Percentiles rank a stretch among this genome's conserved stretches.
Evolutionary conservation across 2,113 vertebrate genomes (phyloP).

Genomic region (Muscicapa adusta): DNA sequence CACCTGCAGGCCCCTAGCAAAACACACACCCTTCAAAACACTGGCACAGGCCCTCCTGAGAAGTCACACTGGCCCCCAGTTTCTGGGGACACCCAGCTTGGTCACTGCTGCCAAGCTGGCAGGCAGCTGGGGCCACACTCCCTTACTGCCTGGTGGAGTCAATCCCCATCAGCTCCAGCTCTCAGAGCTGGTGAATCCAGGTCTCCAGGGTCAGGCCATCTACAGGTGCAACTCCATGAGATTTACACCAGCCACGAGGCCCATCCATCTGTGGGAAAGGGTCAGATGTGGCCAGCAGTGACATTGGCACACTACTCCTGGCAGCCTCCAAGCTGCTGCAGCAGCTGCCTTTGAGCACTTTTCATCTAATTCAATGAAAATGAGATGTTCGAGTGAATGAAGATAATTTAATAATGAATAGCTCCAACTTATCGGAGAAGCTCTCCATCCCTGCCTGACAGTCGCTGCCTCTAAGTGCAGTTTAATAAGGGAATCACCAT

Average conservation of each 20-base stretch:
- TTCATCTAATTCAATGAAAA: constrained; percentile 56
- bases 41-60: background rate
- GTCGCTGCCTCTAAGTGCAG: constrained; percentile 64
- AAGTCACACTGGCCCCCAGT: background rate
- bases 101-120: background rate
- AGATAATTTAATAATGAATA: constrained; percentile 70
- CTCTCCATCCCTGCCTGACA: constrained; percentile 58
- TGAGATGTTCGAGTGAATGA: constrained; percentile 59
- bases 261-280: background rate
- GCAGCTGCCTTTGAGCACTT: constrained; percentile 37
- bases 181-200: background rate
- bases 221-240: background rate
- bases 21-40: background rate
- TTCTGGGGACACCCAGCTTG: background rate
- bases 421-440: constrained; percentile 64
- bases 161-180: background rate
- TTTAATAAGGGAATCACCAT: constrained; percentile 64
- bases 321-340: background rate
- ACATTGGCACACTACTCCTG: constrained; percentile 6
- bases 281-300: background rate
- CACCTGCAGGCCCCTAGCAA: background rate
- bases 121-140: background rate
- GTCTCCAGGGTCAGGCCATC: background rate
- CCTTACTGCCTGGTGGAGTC: background rate
- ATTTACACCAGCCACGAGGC: background rate